Evolutionary conservation across 1,140 invertebrate genomes (phyloP).

Genomic region (Drosophila seguyi): DNA sequence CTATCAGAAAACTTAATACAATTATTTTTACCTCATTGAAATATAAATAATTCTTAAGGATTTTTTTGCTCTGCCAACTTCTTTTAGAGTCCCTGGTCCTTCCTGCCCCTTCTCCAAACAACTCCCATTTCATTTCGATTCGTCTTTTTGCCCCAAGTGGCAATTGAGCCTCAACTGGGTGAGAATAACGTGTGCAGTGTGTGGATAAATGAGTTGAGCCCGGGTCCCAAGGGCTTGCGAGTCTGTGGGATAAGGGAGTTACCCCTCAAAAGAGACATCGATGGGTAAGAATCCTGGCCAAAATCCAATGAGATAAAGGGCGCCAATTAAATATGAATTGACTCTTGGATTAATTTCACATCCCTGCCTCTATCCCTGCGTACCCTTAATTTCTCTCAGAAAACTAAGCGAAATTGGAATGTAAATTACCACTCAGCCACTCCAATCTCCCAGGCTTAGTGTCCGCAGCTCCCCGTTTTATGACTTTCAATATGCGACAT

Average conservation of each 20-base stretch:
- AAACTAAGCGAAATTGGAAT: no score
- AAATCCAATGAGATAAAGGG: conserved; percentile 64
- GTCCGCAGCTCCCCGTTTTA: no score
- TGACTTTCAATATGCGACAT: no score
- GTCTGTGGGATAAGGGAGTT: background rate
- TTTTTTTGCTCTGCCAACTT: no score
- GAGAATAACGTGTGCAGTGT: background rate
- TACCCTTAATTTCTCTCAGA: conserved; percentile 38
- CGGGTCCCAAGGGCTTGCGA: background rate
- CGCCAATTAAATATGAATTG: conserved; percentile 75
- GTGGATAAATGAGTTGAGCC: conserved; percentile 53
- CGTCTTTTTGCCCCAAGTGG: conserved; percentile 37
- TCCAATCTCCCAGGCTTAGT: no score
- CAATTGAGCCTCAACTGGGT: conserved; percentile 39
- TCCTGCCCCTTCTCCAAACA: background rate
- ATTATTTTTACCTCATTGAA: no score
- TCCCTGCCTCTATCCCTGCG: no score
- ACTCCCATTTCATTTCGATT: conserved; percentile 13
- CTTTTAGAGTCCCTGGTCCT: no score
- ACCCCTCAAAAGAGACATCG: background rate
- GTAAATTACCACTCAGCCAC: no score
- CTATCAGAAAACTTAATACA: no score
- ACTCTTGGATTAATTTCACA: conserved; percentile 24
- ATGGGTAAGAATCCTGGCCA: conserved; percentile 46
- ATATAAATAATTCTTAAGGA: no score